phyloP scores from a whole-genome alignment of 1,140 invertebrate species.

The Leptinotarsa undecemlineata region DNA sequence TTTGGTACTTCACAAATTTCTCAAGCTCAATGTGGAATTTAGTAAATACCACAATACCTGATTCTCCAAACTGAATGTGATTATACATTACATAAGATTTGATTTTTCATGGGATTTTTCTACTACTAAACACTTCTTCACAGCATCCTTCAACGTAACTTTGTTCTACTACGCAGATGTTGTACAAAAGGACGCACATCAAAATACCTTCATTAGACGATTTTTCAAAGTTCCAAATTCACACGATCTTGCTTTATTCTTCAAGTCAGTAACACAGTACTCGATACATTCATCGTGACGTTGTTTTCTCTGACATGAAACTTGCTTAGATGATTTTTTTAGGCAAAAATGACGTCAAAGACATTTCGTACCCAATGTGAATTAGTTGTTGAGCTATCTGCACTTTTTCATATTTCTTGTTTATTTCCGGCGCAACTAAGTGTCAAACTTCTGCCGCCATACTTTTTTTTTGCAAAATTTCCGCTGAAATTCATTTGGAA shows the following conservation, averaged over 20 bases:
- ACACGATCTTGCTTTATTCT: not conserved
- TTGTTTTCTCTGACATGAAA: not conserved
- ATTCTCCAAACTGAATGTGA: not conserved
- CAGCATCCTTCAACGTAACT: not conserved
- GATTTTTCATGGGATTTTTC: not conserved
- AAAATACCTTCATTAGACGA: not conserved
- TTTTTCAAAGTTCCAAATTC: not conserved
- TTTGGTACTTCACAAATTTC: not conserved
- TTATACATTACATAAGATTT: not conserved
- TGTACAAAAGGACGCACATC: not conserved
- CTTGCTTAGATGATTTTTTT: no score
- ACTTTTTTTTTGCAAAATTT: not conserved
- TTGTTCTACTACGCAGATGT: not conserved
- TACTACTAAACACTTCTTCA: not conserved
- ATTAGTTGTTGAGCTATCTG: not conserved
- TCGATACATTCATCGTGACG: not conserved
- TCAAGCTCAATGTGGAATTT: not conserved
- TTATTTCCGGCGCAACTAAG: not conserved
- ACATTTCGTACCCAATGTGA: no score
- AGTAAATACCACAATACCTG: not conserved
- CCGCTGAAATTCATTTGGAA: not conserved
- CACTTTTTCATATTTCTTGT: not conserved
- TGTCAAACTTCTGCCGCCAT: not conserved
- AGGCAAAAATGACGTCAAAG: no score
- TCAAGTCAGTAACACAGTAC: not conserved